These are phyloP conservation scores for Pachycephus smyrnensis DNA, from an alignment of 2,888 invertebrate genomes.

Conservation along the genomic window DNA sequence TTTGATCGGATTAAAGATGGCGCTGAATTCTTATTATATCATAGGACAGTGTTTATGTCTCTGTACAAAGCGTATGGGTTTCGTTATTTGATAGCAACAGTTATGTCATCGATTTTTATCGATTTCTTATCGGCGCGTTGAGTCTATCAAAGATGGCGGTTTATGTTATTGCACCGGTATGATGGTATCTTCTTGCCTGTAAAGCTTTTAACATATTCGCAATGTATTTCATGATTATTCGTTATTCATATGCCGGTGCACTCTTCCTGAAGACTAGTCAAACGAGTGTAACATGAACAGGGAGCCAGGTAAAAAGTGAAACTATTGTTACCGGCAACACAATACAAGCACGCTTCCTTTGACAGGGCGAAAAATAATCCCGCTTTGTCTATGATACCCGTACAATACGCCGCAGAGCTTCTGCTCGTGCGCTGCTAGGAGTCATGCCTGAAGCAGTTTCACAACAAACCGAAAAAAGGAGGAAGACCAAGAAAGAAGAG, in stretches of 20 bases:
- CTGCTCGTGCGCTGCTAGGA: neutral
- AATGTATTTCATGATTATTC: neutral
- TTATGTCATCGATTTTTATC: neutral
- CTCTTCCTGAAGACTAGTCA: conserved; percentile 51
- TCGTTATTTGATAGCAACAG: neutral
- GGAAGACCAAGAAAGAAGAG: neutral
- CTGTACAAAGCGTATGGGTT: neutral
- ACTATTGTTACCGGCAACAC: conserved; percentile 49
- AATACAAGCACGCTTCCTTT: conserved; percentile 55
- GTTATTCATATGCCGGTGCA: neutral
- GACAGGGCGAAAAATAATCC: conserved; percentile 59
- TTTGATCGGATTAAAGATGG: too few species aligned
- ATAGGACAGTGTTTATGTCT: neutral
- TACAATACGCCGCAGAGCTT: neutral
- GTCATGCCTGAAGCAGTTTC: neutral
- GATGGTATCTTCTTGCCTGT: neutral
- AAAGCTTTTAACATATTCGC: neutral
- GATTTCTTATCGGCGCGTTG: neutral
- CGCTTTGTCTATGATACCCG: conserved; percentile 56
- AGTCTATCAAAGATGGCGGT: neutral
- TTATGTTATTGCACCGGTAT: neutral
- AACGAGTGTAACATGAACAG: conserved; percentile 59
- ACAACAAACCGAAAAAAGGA: neutral
- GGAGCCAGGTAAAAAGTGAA: conserved; percentile 41
- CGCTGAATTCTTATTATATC: neutral